Percentiles rank a stretch among this genome's conserved stretches.
Conservation (phyloP, 1,140 invertebrate genomes). For the Bombus haemorrhoidalis region DNA sequence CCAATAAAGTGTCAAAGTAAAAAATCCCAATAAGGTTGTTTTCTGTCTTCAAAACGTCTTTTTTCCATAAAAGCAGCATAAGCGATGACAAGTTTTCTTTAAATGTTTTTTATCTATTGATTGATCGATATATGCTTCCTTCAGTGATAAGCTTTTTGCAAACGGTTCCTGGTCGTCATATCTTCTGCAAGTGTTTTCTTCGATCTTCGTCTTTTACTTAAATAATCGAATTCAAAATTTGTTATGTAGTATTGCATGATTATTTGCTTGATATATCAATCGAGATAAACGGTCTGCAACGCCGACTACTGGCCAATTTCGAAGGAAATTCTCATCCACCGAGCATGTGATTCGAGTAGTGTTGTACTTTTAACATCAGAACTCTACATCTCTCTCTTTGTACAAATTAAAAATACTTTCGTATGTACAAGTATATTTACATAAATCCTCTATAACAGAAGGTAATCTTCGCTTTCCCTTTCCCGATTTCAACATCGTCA, state of each 20-base stretch:
- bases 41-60: neutral
- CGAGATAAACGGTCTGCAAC: slow-evolving; percentile 37
- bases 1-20: slow-evolving; percentile 1
- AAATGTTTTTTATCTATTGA: too few species aligned
- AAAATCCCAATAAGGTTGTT: neutral
- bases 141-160: neutral
- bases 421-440: slow-evolving; percentile 41
- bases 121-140: neutral
- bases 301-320: slow-evolving; percentile 34
- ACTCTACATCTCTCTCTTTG: slow-evolving; percentile 66
- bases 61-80: neutral
- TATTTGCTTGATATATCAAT: neutral
- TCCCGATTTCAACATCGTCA: neutral
- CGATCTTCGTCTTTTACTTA: neutral
- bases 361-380: slow-evolving; percentile 74
- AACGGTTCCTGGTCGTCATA: neutral
- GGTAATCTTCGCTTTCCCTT: neutral
- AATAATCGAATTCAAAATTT: neutral
- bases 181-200: neutral
- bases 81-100: neutral
- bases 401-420: slow-evolving; percentile 16
- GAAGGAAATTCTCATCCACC: slow-evolving; percentile 37
- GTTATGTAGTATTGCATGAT: neutral
- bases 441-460: neutral
- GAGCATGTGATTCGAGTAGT: slow-evolving; percentile 47